A percentile compares a stretch with the other conserved stretches of the same genome.
Conservation (phyloP, 2,888 invertebrate genomes). For the Trissoscelio sp. region DNA sequence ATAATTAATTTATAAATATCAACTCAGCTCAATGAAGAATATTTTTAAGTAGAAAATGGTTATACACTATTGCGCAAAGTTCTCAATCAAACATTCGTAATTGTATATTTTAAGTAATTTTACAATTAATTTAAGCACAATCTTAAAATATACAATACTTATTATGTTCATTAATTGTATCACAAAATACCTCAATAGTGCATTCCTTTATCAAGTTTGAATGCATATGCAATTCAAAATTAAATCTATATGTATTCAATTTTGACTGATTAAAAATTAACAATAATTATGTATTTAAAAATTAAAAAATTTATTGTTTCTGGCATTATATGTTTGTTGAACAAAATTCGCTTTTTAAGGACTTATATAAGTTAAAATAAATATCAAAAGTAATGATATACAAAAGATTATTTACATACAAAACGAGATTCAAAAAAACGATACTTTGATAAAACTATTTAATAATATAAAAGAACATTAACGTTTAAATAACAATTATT, state of each 20-base stretch:
- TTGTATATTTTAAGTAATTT: too few species aligned
- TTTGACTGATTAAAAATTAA: neutral
- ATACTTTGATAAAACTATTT: neutral
- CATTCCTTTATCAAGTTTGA: conserved; percentile 18
- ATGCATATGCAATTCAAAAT: neutral
- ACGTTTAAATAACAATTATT: neutral
- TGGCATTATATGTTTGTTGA: neutral
- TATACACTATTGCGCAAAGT: too few species aligned
- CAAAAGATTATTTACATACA: neutral
- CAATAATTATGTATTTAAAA: too few species aligned
- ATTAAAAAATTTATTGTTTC: neutral
- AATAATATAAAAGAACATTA: neutral
- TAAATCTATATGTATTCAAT: neutral
- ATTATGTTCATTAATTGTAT: neutral
- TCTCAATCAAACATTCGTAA: too few species aligned
- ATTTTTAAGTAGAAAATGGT: too few species aligned
- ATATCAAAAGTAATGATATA: neutral
- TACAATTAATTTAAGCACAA: too few species aligned
- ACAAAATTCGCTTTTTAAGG: neutral
- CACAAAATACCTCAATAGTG: conserved; percentile 26
- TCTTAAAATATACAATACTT: too few species aligned
- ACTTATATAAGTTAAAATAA: neutral
- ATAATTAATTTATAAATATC: too few species aligned
- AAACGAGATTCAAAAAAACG: neutral
- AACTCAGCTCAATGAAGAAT: too few species aligned